Conservation (phyloP, 2,113 vertebrate species). For the Lathamus discolor region DNA sequence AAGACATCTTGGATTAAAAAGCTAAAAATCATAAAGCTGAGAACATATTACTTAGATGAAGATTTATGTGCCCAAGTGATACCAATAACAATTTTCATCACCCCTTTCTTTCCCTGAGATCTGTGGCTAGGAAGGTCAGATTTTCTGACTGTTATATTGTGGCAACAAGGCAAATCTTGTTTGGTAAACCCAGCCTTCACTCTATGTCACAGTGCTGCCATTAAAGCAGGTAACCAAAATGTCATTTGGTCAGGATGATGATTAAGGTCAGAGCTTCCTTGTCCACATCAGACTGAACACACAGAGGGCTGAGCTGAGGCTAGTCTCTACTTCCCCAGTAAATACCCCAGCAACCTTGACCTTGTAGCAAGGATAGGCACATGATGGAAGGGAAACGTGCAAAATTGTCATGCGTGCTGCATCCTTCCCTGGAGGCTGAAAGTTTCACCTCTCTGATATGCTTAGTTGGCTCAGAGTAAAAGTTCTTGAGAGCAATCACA, state of each 20-base stretch:
- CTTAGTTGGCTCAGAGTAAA: conserved; percentile 7
- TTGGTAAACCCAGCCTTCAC: neutral
- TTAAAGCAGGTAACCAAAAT: neutral
- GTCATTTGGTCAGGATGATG: neutral
- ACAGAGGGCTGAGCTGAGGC: neutral
- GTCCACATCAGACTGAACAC: neutral
- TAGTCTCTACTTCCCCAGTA: neutral
- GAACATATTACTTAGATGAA: conserved; percentile 53
- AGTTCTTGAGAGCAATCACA: conserved; percentile 40
- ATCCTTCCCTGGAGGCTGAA: conserved; percentile 10
- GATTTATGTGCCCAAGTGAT: conserved; percentile 28
- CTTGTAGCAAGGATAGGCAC: conserved; percentile 10
- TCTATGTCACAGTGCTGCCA: neutral
- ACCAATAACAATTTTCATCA: neutral
- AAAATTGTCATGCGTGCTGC: neutral
- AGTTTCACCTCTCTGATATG: conserved; percentile 52
- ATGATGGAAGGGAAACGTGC: neutral
- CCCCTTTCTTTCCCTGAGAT: neutral
- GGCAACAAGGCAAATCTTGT: neutral
- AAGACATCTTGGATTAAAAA: conserved; percentile 57
- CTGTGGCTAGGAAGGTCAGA: neutral
- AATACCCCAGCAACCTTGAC: neutral
- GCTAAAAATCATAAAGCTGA: conserved; percentile 49
- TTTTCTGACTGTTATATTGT: neutral
- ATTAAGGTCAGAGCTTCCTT: neutral